Percentiles rank a stretch among this genome's conserved stretches.
These are phyloP conservation scores for Melanotus villosus DNA, from an alignment of 2,888 invertebrate genomes.

Conservation along the genomic window DNA sequence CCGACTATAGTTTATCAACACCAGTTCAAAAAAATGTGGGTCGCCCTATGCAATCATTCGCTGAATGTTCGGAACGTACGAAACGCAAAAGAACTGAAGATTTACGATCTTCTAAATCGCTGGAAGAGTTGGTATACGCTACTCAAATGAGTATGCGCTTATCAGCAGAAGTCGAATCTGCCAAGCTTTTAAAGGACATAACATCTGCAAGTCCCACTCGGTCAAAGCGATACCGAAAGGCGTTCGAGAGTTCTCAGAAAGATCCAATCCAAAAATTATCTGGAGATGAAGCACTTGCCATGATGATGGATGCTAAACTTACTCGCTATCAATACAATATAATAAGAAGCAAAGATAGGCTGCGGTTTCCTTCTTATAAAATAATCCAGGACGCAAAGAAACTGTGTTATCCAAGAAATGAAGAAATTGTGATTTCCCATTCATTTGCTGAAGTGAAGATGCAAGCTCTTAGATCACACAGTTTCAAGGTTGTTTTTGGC, in stretches of 20 bases:
- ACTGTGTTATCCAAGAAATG: neutral
- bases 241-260: neutral
- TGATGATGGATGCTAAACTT: neutral
- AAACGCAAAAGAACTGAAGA: neutral
- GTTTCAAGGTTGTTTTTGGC: neutral
- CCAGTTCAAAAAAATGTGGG: neutral
- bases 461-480: neutral
- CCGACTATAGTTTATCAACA: too few relatives aligned
- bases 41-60: neutral
- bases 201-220: neutral
- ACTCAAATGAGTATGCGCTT: neutral
- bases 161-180: neutral
- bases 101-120: neutral
- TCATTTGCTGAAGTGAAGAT: neutral
- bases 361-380: neutral
- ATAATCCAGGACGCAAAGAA: neutral
- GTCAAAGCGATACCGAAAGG: neutral
- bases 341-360: neutral
- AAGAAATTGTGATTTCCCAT: too few relatives aligned
- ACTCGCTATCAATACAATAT: neutral
- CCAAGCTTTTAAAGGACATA: neutral
- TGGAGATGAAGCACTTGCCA: neutral
- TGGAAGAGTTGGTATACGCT: neutral
- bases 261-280: neutral
- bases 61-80: neutral